Evolutionary conservation across 30 jellyfish, hydroid and myxozoan species (phyloP).

Genomic region (Aurelia sp.): DNA sequence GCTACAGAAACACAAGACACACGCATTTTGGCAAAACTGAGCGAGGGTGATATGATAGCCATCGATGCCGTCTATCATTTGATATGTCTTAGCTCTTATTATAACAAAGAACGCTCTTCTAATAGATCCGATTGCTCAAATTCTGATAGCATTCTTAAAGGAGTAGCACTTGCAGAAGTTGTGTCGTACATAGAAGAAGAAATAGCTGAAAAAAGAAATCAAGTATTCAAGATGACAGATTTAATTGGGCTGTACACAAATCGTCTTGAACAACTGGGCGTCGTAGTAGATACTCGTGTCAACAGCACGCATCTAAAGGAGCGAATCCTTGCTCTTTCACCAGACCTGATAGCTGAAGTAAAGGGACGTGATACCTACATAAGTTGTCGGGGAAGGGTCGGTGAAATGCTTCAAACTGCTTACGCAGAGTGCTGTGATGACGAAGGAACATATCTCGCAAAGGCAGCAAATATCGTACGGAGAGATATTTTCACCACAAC

Average conservation of each 20-base stretch:
- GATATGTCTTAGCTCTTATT: constrained; percentile 12
- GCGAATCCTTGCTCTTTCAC: constrained; percentile 32
- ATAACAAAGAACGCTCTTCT: constrained; percentile 34
- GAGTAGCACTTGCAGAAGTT: constrained; percentile 54
- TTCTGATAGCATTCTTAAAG: constrained; percentile 46
- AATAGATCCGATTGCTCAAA: constrained; percentile 26
- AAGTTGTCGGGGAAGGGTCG: constrained; percentile 12
- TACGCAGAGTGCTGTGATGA: constrained; percentile 20
- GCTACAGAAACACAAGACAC: constrained; percentile 51
- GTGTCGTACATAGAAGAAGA: constrained; percentile 15
- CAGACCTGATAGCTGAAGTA: constrained; percentile 7
- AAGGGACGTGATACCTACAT: constrained; percentile 18
- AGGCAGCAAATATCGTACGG: constrained; percentile 24
- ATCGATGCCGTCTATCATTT: constrained; percentile 48
- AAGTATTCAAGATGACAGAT: constrained; percentile 26
- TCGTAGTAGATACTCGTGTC: constrained; percentile 14
- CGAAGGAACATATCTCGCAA: constrained; percentile 19
- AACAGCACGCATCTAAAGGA: constrained; percentile 19
- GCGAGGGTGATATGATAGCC: constrained; percentile 66
- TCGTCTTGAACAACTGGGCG: constrained; percentile 26
- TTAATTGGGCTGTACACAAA: constrained; percentile 9
- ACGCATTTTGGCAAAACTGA: constrained; percentile 36
- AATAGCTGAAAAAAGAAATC: constrained; percentile 5
- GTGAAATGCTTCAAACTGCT: constrained; percentile 26
- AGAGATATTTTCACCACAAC: neutral